Conservation (phyloP, 2,113 vertebrate genomes). For the Strigops habroptila region DNA sequence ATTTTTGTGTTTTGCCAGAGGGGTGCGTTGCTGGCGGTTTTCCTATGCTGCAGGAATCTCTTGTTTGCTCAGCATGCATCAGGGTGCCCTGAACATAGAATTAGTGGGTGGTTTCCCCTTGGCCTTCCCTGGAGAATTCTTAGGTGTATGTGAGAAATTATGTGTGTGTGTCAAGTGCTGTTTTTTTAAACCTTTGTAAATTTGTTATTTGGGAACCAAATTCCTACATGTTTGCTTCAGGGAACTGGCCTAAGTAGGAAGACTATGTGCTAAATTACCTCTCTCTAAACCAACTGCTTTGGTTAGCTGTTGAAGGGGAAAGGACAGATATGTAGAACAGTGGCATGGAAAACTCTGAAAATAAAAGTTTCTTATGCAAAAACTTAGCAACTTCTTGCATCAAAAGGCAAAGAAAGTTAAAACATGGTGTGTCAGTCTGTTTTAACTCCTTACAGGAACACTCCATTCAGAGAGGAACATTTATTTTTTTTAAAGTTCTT, state of each 20-base stretch:
- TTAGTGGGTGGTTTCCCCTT: not conserved
- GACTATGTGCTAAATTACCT: not conserved
- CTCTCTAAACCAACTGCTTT: not conserved
- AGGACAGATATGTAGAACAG: not conserved
- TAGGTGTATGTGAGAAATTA: not conserved
- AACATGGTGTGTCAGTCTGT: not conserved
- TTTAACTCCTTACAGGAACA: not conserved
- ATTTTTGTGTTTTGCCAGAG: not conserved
- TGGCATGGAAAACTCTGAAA: not conserved
- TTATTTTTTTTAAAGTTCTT: not conserved
- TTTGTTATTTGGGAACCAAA: not conserved
- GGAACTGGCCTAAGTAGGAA: not conserved
- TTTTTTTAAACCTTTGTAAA: not conserved
- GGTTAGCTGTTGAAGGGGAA: not conserved
- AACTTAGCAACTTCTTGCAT: not conserved
- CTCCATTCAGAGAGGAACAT: not conserved
- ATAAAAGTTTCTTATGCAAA: not conserved
- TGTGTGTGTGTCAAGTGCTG: not conserved
- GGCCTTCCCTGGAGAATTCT: not conserved
- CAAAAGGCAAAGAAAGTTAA: not conserved
- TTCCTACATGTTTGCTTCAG: not conserved
- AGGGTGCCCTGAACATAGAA: not conserved
- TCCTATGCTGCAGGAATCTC: accelerated
- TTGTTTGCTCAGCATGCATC: not conserved
- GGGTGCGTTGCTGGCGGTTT: accelerated